phyloP scores from a whole-genome alignment of 2,888 invertebrate genomes.

The Eupithecia centaureata region DNA sequence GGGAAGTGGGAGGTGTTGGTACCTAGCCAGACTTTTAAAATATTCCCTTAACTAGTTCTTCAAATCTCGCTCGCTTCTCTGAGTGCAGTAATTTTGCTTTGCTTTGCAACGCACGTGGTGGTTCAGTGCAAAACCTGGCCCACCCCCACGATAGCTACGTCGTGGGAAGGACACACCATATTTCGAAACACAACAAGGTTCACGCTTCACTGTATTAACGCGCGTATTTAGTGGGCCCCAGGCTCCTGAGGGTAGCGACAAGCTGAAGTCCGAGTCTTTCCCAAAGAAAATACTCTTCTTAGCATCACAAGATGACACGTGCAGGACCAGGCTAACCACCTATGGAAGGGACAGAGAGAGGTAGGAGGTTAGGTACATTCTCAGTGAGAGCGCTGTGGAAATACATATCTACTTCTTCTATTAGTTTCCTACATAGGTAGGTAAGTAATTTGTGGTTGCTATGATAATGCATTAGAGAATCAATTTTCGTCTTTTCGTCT shows the following conservation, averaged over 20 bases:
- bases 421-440: no score
- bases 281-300: not conserved
- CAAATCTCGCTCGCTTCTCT: no score
- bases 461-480: not conserved
- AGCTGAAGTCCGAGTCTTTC: no score
- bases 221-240: no score
- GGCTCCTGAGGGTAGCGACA: not conserved
- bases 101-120: not conserved
- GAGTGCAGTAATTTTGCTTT: no score
- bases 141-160: not conserved
- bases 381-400: no score
- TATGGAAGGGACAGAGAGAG: no score
- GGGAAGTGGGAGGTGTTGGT: not conserved
- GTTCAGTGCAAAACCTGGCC: not conserved
- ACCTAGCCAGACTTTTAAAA: no score
- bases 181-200: not conserved
- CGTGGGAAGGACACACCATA: not conserved
- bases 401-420: no score
- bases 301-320: not conserved
- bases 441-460: no score
- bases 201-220: not conserved
- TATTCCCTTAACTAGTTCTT: no score
- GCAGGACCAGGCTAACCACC: not conserved
- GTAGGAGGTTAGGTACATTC: no score
- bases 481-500: not conserved